A percentile compares a stretch with the other conserved stretches of the same genome.
Evolutionary conservation across 2,113 vertebrate species (phyloP).

Genomic region (Callocephalon fimbriatum): DNA sequence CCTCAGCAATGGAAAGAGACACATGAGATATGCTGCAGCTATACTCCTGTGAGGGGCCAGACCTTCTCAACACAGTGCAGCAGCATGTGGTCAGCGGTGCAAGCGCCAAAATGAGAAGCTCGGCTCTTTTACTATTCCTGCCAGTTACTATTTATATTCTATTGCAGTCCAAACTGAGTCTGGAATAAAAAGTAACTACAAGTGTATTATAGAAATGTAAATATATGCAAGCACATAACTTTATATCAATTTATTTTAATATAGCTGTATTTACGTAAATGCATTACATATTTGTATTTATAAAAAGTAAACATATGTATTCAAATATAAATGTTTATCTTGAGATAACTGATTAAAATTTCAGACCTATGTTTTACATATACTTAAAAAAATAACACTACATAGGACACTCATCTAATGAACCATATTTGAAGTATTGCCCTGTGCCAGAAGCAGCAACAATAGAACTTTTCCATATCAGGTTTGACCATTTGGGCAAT

Average conservation of each 20-base stretch:
- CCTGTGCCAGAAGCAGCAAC: background rate
- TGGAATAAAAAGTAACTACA: background rate
- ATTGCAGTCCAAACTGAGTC: background rate
- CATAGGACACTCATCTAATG: background rate
- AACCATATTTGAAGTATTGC: background rate
- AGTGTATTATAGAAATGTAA: background rate
- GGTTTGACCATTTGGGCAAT: background rate
- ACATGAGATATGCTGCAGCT: background rate
- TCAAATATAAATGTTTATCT: background rate
- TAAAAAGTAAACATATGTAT: background rate
- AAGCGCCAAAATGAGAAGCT: background rate
- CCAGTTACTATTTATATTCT: background rate
- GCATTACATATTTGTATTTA: background rate
- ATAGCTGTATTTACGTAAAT: background rate
- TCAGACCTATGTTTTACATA: background rate
- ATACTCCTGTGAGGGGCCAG: fast-evolving
- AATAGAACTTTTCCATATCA: background rate
- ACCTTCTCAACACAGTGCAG: background rate
- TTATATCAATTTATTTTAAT: background rate
- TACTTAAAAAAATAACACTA: background rate
- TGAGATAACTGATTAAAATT: background rate
- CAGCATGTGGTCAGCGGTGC: background rate
- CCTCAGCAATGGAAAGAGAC: background rate
- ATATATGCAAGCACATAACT: background rate
- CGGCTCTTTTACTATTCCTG: background rate